phyloP scores from a whole-genome alignment of 2,797 vertebrate species.

The Capromys pilorides region DNA sequence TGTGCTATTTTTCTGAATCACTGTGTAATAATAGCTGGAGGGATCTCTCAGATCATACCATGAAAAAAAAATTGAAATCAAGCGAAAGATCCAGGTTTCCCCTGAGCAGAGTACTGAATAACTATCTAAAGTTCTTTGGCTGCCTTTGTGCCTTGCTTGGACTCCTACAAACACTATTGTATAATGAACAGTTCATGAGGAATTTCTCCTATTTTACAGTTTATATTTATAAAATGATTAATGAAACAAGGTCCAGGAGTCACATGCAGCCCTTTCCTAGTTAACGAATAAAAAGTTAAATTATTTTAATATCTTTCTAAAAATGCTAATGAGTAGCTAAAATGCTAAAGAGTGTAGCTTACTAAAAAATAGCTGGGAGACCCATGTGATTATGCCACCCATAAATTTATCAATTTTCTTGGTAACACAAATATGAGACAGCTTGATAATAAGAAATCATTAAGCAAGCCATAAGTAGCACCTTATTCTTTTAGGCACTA shows the following conservation, averaged over 20 bases:
- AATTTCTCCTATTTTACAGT: not conserved
- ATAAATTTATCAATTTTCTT: constrained; percentile 55
- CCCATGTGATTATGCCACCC: not conserved
- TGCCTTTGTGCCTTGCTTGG: not conserved
- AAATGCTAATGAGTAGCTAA: constrained; percentile 56
- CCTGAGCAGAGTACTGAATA: not conserved
- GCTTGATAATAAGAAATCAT: constrained; percentile 37
- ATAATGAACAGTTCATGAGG: not conserved
- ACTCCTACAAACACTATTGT: constrained; percentile 10
- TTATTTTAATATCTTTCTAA: constrained; percentile 45
- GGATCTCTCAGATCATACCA: not conserved
- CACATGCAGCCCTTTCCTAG: constrained; percentile 50
- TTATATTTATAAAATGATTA: constrained; percentile 56
- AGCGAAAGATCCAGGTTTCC: constrained; percentile 12
- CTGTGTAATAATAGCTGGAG: not conserved
- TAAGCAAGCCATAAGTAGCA: constrained; percentile 40
- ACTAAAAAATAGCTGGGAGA: constrained; percentile 54
- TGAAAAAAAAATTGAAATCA: constrained; percentile 13
- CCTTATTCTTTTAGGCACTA: constrained; percentile 63
- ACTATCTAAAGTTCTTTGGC: not conserved
- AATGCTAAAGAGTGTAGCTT: too few species aligned
- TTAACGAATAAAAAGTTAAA: constrained; percentile 55
- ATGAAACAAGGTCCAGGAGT: not conserved
- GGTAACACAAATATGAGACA: constrained; percentile 52
- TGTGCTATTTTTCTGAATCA: constrained; percentile 22